Evolutionary conservation across 2,888 invertebrate species (phyloP).

Genomic region (Leptura quadrifasciata): DNA sequence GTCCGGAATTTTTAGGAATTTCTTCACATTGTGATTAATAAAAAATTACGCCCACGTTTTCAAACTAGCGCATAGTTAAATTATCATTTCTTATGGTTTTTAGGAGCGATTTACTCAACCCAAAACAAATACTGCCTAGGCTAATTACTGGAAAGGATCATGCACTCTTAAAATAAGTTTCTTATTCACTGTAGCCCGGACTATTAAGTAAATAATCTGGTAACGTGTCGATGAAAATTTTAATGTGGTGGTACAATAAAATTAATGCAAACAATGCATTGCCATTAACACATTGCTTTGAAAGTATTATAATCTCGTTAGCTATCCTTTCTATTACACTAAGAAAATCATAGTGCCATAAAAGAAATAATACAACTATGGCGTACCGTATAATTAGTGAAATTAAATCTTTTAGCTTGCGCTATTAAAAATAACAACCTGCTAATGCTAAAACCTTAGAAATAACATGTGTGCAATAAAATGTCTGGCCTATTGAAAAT

Average conservation of each 20-base stretch:
- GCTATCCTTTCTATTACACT: not conserved
- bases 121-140: no score
- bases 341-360: not conserved
- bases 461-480: constrained; percentile 1
- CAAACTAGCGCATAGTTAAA: no score
- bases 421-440: not conserved
- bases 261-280: not conserved
- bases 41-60: no score
- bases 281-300: not conserved
- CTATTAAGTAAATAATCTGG: not conserved
- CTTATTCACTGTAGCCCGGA: no score
- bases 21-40: no score
- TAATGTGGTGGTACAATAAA: not conserved
- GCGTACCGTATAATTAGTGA: not conserved
- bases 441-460: not conserved
- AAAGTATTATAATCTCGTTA: not conserved
- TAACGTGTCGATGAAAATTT: not conserved
- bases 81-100: no score
- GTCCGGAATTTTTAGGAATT: no score
- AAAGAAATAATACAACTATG: not conserved
- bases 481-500: constrained; percentile 13
- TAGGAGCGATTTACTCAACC: no score
- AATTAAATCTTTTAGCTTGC: not conserved
- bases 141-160: no score
- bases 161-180: no score